Evolutionary conservation across 2,113 vertebrate species (phyloP), one percentile per base, ranked within the genome.

Genomic region (Camelus dromedarius): DNA sequence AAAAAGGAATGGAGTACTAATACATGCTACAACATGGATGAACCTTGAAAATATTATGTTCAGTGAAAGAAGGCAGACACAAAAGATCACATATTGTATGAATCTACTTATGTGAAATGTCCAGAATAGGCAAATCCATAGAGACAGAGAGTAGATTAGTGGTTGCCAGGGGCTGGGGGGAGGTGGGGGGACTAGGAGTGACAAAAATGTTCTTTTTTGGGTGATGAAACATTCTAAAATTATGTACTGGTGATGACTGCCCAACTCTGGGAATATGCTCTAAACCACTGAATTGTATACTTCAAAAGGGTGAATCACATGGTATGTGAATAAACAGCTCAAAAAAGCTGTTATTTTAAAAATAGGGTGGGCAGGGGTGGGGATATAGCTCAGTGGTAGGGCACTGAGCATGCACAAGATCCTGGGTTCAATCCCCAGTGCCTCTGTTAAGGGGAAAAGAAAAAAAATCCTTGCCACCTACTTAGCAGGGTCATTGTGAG

Each of bases 151-250:
- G 26, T 6, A 86, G 70, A 91, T 62, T n/a, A 54, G 50, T 66
- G 69, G 64, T 87, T 86, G 73, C 42, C 92, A 94, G 64, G 42
- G 72, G 14, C n/a, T 80, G 48, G 30, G 30, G 56, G 35, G 35
- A 35, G 30, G 56, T 48, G 26, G 4, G 28, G 54, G 50, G 18
- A 52, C 75, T 58, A 69, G 46, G 72, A 69, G 32, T 64, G 82
- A 82, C 30, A 30, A 54, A 81, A 82, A 35, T 60, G 73, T 66
- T 77, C 20, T 80, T 77, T 92, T 66, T 42, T 24, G 73, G 20
- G 69, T 91, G 93, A 91, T 20, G 30, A 66, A 77, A 87, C 70
- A 30, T 46, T 87, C 81, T 90, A 93, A 86, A 82, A 77, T 77
- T 77, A 67, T 50, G 14, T 46, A 26, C 28, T 46, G 19, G n/a